A percentile compares a stretch with the other conserved stretches of the same genome.
These are phyloP conservation scores for Stenoptilia bipunctidactyla DNA, from an alignment of 2,888 invertebrate genomes.

Conservation along the genomic window DNA sequence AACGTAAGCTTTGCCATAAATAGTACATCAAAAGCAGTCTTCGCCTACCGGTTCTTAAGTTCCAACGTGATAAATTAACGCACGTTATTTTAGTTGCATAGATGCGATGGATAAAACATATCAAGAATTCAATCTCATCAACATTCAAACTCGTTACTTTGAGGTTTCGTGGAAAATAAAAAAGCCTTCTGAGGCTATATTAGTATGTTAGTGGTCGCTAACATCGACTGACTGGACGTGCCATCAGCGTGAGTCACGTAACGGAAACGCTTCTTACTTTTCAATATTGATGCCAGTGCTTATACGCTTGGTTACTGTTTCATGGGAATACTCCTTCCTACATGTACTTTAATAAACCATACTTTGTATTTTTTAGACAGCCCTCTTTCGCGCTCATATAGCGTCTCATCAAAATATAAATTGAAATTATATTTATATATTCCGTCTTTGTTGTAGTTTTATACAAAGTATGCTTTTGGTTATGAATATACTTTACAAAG, in stretches of 20 bases:
- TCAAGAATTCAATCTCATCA: slow-evolving; percentile 15
- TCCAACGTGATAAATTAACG: neutral
- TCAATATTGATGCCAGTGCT: slow-evolving; percentile 50
- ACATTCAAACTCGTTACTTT: slow-evolving; percentile 22
- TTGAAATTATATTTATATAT: too few relatives aligned
- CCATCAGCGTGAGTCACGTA: slow-evolving; percentile 65
- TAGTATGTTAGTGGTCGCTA: slow-evolving; percentile 57
- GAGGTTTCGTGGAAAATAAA: slow-evolving; percentile 38
- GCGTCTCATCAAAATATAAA: too few relatives aligned
- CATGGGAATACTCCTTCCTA: neutral
- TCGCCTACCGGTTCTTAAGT: neutral
- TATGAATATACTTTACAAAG: too few relatives aligned
- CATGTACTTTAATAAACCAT: too few relatives aligned
- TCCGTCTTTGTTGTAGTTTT: too few relatives aligned
- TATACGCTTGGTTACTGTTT: slow-evolving; percentile 12
- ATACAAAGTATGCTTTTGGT: too few relatives aligned
- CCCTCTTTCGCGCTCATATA: too few relatives aligned
- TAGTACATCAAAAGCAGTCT: neutral
- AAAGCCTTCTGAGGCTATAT: slow-evolving; percentile 37
- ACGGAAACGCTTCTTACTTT: slow-evolving; percentile 56
- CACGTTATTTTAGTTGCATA: neutral
- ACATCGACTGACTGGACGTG: slow-evolving; percentile 49
- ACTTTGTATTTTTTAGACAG: too few relatives aligned
- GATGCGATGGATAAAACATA: neutral
- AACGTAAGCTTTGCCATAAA: too few relatives aligned